These are phyloP conservation scores for Morbakka virulenta DNA, from an alignment of 30 jellyfish, hydroid and myxozoan genomes.

Conservation along the genomic window DNA sequence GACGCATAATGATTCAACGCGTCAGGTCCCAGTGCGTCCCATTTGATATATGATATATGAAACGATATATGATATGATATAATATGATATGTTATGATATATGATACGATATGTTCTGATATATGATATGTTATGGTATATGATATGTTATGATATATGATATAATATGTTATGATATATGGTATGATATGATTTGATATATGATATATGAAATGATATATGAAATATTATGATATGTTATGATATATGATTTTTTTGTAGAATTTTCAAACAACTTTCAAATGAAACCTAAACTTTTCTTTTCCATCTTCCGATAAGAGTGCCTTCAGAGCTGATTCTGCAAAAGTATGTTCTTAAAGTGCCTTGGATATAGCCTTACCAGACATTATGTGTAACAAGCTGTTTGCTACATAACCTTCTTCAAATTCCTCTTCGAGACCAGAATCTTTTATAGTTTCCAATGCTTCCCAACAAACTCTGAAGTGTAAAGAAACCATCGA, in stretches of 20 bases:
- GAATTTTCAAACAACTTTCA: slow-evolving; percentile 4
- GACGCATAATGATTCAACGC: no score
- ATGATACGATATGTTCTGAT: no score
- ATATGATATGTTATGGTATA: no score
- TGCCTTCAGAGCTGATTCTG: slow-evolving; percentile 61
- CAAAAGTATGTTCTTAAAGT: slow-evolving; percentile 45
- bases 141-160: no score
- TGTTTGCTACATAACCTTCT: slow-evolving; percentile 49
- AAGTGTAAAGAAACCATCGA: slow-evolving; percentile 67
- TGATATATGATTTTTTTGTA: not conserved
- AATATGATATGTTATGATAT: no score
- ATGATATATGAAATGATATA: no score
- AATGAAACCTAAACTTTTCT: slow-evolving; percentile 6
- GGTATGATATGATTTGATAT: not conserved
- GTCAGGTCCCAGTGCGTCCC: no score
- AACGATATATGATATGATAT: no score
- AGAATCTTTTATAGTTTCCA: slow-evolving; percentile 64
- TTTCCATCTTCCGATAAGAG: slow-evolving; percentile 14
- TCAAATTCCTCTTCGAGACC: slow-evolving; percentile 54
- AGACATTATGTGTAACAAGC: slow-evolving; percentile 46
- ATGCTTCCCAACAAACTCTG: slow-evolving; percentile 68
- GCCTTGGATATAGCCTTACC: slow-evolving; percentile 67
- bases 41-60: no score
- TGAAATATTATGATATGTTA: no score
- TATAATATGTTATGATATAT: no score